Evolutionary conservation across 2,113 vertebrate species (phyloP), one percentile per base, ranked within the genome.

Genomic region (Paracanthobrama guichenoti): DNA sequence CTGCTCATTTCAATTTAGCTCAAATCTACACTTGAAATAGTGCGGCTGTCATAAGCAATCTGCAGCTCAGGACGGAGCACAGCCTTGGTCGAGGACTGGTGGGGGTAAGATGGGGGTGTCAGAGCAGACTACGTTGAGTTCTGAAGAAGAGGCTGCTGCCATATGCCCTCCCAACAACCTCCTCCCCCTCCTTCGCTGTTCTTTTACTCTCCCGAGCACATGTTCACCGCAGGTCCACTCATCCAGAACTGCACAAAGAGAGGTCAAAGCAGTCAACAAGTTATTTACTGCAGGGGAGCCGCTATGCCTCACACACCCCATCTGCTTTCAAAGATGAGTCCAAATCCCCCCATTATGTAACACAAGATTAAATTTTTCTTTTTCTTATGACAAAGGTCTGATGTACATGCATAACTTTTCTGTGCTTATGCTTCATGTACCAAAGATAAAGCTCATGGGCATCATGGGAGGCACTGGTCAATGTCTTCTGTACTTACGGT

Each of bases 1-100:
- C 90, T 92, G 94, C 92, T 93, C 91, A 88, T 91, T 93, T 91
- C 92, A 94, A 94, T 94, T 94, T 94, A 91, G 87, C 93, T 94
- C 94, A 94, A 92, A 93, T 88, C 85, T 80, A 18, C 85, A 93
- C 92, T 93, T 93, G 92, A 93, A 93, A 93, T 91, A 91, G 90
- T 71, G 20, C 66, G 84, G 90, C 93, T 94, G 94, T 94, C 93
- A 92, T 5, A 83, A 88, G 87, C 91, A 93, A 94, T 94, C 91
- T 94, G 92, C 81, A 81, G 84, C 67, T 22, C 13, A 85, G 90
- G 93, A 92, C 91, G 87, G 92, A 92, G 91, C 81, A 89, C 89
- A 88, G 91, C 88, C 50, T 78, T 62, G 79, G 81, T 71, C 66
- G 18, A 82, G 71, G 79, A 44, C 26, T 60, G 14, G 60, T 60